These are phyloP conservation scores for Aplochiton taeniatus DNA, from an alignment of 2,797 vertebrate genomes.

Conservation along the genomic window DNA sequence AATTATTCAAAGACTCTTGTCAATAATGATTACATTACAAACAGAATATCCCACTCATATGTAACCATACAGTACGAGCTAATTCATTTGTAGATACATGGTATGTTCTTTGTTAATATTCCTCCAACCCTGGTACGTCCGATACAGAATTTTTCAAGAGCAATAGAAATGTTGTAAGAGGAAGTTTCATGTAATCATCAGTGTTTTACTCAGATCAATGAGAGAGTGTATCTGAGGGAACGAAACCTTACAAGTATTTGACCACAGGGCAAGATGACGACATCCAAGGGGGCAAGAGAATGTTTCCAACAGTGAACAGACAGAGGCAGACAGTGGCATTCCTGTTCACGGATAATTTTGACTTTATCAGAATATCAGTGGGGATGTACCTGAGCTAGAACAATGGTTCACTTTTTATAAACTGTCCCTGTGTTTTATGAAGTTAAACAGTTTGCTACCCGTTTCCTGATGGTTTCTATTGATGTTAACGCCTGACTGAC, in stretches of 20 bases:
- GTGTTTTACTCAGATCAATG: slow-evolving; percentile 13
- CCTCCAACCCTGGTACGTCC: neutral
- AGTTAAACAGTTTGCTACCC: slow-evolving; percentile 27
- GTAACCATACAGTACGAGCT: neutral
- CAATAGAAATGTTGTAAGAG: neutral
- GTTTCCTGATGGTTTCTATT: slow-evolving; percentile 19
- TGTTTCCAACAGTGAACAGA: slow-evolving; percentile 4
- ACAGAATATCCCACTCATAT: neutral
- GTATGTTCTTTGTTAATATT: neutral
- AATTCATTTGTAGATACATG: neutral
- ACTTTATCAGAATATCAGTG: slow-evolving; percentile 26
- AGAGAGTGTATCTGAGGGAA: neutral
- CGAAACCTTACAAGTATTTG: neutral
- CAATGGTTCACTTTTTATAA: slow-evolving; percentile 13
- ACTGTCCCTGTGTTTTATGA: slow-evolving; percentile 8
- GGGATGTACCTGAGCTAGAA: slow-evolving; percentile 5
- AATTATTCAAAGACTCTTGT: too few relatives aligned
- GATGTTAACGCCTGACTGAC: slow-evolving; percentile 8
- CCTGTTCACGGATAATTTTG: neutral
- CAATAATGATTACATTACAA: too few relatives aligned
- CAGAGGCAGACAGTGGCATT: slow-evolving; percentile 25
- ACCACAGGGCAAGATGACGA: slow-evolving; percentile 40
- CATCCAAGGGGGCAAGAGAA: neutral
- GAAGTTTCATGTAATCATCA: neutral
- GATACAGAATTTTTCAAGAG: neutral